A percentile compares a stretch with the other conserved stretches of the same genome.
These are phyloP conservation scores for Plumapathes pennacea DNA, from an alignment of 92 coral and sea anemone genomes.

Conservation along the genomic window DNA sequence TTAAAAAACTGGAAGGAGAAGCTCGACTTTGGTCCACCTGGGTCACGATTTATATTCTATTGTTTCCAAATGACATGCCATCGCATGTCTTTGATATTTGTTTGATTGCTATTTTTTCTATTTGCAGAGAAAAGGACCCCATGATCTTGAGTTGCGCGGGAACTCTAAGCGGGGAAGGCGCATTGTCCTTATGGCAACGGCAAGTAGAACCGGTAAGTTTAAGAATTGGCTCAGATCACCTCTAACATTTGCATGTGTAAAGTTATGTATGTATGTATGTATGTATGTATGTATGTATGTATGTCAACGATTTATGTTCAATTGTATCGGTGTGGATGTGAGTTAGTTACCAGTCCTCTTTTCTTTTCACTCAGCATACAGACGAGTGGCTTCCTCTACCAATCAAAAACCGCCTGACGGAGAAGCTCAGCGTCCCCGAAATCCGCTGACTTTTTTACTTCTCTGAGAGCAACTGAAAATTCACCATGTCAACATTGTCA, in stretches of 20 bases:
- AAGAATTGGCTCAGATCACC: background rate
- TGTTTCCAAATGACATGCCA: background rate
- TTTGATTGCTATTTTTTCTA: background rate
- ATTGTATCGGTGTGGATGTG: background rate
- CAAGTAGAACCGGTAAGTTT: slow-evolving; percentile 56
- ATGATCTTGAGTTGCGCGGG: slow-evolving; percentile 77
- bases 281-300: background rate
- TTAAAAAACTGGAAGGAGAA: too few relatives aligned
- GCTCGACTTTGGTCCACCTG: too few relatives aligned
- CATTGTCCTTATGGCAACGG: slow-evolving; percentile 76
- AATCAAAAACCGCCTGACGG: slow-evolving; percentile 53
- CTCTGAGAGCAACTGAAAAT: too few relatives aligned
- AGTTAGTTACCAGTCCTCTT: background rate
- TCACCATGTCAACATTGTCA: too few relatives aligned
- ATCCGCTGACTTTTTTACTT: too few relatives aligned
- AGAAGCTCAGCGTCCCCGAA: too few relatives aligned
- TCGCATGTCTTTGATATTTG: background rate
- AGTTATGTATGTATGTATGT: too few relatives aligned
- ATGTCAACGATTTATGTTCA: background rate
- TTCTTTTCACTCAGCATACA: slow-evolving; percentile 30
- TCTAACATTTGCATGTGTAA: too few relatives aligned
- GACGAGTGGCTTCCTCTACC: slow-evolving; percentile 73
- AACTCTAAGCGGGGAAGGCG: slow-evolving; percentile 78
- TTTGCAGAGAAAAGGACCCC: slow-evolving; percentile 59
- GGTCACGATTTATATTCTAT: background rate